A percentile compares a stretch with the other conserved stretches of the same genome.
These are phyloP conservation scores for Gallinago stenura DNA, from an alignment of 2,797 vertebrate genomes.

Conservation along the genomic window DNA sequence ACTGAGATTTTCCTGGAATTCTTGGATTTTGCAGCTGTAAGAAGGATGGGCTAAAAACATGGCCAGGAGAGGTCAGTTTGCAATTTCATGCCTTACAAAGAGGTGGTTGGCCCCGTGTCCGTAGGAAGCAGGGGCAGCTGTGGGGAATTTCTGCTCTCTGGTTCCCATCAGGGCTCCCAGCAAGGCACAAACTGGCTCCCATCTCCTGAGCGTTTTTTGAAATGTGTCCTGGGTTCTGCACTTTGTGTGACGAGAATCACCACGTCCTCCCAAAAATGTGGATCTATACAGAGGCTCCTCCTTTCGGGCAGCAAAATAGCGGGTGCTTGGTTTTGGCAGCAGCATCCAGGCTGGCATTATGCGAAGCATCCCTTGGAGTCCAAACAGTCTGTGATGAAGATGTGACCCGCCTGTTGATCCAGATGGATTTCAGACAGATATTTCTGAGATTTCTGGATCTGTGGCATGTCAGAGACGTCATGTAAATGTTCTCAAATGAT, in stretches of 20 bases:
- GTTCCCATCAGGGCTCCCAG: neutral
- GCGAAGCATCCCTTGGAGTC: neutral
- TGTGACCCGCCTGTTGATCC: neutral
- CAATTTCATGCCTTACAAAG: neutral
- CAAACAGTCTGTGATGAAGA: neutral
- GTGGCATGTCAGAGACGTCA: neutral
- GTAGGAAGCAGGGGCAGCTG: neutral
- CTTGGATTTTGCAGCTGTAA: neutral
- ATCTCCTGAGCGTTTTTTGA: neutral
- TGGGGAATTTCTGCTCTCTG: neutral
- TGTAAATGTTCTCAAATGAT: neutral
- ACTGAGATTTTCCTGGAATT: neutral
- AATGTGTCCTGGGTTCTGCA: neutral
- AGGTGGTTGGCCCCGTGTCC: fast-evolving
- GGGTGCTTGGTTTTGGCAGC: neutral
- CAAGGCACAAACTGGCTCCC: neutral
- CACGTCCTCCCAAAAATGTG: neutral
- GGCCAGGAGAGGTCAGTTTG: neutral
- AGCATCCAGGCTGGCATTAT: neutral
- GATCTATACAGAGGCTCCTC: neutral
- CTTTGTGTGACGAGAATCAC: neutral
- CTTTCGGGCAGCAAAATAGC: neutral
- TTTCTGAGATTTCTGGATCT: neutral
- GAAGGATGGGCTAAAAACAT: neutral
- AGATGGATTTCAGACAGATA: neutral